A percentile compares a stretch with the other conserved stretches of the same genome.
These are phyloP conservation scores for Druon quercuslanigerum DNA, from an alignment of 1,140 invertebrate genomes.

Conservation along the genomic window DNA sequence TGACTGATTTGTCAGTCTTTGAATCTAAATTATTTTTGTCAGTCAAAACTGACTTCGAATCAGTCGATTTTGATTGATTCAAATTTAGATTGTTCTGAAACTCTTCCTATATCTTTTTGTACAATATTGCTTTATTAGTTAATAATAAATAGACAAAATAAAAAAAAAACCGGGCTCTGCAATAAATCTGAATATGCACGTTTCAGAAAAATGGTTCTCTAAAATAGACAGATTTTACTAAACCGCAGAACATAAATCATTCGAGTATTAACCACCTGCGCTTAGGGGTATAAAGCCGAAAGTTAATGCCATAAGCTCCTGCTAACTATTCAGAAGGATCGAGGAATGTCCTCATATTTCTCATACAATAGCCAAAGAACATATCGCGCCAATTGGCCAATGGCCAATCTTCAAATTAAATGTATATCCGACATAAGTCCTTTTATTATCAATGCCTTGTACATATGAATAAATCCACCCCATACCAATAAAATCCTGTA, in stretches of 20 bases:
- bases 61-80: no score
- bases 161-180: no score
- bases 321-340: conserved; percentile 70
- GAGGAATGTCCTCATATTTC: conserved; percentile 61
- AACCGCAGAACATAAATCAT: conserved; percentile 66
- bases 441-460: conserved; percentile 45
- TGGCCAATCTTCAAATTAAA: conserved; percentile 67
- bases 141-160: no score
- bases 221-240: conserved; percentile 33
- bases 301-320: conserved; percentile 67
- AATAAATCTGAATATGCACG: no score
- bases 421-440: conserved; percentile 68
- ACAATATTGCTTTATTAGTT: no score
- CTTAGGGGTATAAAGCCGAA: conserved; percentile 46
- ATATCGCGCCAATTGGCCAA: conserved; percentile 70
- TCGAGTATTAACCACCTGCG: conserved; percentile 62
- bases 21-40: no score
- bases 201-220: no score
- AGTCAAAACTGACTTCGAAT: no score
- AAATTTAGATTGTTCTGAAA: no score
- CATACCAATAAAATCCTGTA: neutral
- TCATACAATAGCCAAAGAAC: conserved; percentile 44
- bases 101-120: no score
- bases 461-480: neutral
- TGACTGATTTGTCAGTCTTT: no score